Percentiles rank a stretch among this genome's conserved stretches.
These are phyloP conservation scores for Rhynchotus rufescens DNA, from an alignment of 2,797 vertebrate species.

Conservation along the genomic window DNA sequence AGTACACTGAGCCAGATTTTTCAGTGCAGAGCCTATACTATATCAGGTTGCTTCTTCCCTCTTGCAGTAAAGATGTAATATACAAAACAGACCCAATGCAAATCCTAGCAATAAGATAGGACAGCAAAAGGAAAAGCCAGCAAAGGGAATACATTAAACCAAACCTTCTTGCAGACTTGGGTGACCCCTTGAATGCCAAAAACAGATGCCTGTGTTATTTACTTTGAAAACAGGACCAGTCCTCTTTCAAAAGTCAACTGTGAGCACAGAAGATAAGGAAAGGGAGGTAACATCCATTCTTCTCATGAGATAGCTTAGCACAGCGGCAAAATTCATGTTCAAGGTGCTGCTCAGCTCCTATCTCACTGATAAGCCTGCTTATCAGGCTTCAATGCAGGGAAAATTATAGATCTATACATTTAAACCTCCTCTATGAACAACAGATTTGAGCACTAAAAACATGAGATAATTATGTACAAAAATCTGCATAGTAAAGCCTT, in stretches of 20 bases:
- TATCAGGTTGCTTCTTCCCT: background rate
- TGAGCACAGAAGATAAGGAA: background rate
- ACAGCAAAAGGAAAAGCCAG: conserved; percentile 20
- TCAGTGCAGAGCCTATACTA: background rate
- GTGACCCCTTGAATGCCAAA: background rate
- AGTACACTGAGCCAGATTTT: background rate
- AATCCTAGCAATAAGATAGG: background rate
- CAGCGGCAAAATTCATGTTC: background rate
- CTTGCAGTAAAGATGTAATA: background rate
- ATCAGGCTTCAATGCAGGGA: background rate
- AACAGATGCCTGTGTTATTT: conserved; percentile 37
- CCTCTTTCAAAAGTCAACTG: background rate
- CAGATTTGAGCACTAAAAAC: background rate
- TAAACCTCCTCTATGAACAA: background rate
- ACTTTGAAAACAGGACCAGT: background rate
- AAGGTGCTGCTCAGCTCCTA: background rate
- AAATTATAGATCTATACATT: background rate
- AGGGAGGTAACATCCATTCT: background rate
- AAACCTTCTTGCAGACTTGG: conserved; percentile 13
- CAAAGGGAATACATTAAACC: conserved; percentile 41
- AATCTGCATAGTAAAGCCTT: background rate
- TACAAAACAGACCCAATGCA: background rate
- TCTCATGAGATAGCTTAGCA: background rate
- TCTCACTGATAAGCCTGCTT: background rate
- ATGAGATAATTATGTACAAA: background rate